Conservation (phyloP, 2,113 vertebrate species). For the Gallinago jamesoni region DNA sequence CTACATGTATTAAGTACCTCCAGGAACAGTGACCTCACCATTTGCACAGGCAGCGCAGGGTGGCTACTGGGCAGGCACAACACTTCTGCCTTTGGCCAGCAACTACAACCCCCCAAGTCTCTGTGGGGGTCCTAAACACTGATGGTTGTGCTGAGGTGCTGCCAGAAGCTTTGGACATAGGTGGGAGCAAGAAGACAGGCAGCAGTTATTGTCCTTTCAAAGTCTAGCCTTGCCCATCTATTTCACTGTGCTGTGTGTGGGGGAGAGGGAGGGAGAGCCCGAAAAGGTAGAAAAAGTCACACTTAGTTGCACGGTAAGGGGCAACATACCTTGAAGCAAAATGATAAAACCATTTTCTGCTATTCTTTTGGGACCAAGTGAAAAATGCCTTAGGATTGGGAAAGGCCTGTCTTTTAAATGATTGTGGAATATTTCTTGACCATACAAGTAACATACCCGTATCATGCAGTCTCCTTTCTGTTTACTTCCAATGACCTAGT, state of each 20-base stretch:
- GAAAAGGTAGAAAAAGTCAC: background rate
- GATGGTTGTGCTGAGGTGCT: background rate
- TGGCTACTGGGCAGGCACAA: background rate
- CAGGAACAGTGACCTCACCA: background rate
- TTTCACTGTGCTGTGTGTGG: background rate
- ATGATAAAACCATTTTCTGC: background rate
- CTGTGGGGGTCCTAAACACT: background rate
- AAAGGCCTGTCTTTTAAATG: background rate
- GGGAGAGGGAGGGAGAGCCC: background rate
- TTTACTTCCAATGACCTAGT: background rate
- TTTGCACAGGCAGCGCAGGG: background rate
- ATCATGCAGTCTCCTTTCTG: background rate
- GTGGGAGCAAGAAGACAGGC: background rate
- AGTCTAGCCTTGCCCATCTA: background rate
- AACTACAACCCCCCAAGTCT: background rate
- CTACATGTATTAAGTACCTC: background rate
- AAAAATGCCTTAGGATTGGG: background rate
- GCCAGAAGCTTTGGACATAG: background rate
- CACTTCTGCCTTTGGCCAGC: background rate
- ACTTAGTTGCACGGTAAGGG: background rate
- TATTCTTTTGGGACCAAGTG: background rate
- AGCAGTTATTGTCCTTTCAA: background rate
- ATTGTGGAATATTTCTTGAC: background rate
- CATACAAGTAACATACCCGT: rapidly evolving
- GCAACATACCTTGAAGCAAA: background rate